These are phyloP conservation scores for Distichodus sexfasciatus DNA, from an alignment of 2,797 vertebrate genomes.

Conservation along the genomic window DNA sequence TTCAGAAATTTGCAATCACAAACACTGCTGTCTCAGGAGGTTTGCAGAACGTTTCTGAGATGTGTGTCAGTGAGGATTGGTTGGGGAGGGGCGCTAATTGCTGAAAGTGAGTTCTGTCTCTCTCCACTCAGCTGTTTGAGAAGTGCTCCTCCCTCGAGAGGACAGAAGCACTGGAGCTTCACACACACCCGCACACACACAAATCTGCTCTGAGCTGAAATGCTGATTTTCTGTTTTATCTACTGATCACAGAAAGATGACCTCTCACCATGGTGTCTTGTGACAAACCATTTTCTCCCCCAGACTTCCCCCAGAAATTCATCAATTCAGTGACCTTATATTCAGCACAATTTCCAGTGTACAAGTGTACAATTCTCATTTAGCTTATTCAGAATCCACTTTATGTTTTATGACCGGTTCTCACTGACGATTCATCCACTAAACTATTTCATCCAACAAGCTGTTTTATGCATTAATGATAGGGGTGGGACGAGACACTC, in stretches of 20 bases:
- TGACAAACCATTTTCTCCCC: constrained; percentile 61
- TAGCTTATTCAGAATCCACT: neutral
- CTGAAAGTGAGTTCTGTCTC: constrained; percentile 38
- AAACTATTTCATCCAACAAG: too few species aligned
- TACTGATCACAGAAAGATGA: constrained; percentile 57
- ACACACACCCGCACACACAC: constrained; percentile 48
- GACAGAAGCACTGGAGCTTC: constrained; percentile 33
- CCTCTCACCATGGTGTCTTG: constrained; percentile 58
- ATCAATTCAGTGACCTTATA: constrained; percentile 32
- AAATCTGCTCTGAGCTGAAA: constrained; percentile 57
- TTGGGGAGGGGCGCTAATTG: constrained; percentile 55
- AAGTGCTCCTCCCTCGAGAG: constrained; percentile 52
- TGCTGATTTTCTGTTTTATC: constrained; percentile 65
- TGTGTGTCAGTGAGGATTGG: constrained; percentile 53
- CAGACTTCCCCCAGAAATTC: constrained; percentile 39
- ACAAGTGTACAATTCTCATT: neutral
- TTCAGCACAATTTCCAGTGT: constrained; percentile 9
- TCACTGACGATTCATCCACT: too few species aligned
- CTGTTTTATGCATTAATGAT: too few species aligned
- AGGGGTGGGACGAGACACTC: too few species aligned
- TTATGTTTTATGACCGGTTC: too few species aligned
- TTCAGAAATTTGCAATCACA: constrained; percentile 15
- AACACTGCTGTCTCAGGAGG: constrained; percentile 9
- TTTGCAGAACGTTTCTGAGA: constrained; percentile 44
- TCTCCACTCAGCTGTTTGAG: constrained; percentile 46